Conservation (phyloP, 2,888 invertebrate genomes). For the Lithodes maja region DNA sequence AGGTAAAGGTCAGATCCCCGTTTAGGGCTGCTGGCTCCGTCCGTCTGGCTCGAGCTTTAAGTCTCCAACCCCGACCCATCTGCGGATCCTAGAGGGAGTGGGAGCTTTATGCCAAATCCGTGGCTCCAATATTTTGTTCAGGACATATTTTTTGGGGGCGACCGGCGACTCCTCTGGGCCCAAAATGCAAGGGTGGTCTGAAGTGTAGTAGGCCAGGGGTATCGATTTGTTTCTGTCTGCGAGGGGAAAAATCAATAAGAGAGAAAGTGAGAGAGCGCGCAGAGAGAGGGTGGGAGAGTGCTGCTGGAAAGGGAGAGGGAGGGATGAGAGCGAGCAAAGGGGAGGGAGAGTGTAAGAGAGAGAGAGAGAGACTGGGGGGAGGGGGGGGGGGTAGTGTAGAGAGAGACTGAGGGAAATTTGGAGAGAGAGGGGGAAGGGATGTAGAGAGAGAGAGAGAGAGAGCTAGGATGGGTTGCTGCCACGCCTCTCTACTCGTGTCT, state of each 20-base stretch:
- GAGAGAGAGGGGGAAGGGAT: conserved; percentile 11
- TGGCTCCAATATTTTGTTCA: too few relatives aligned
- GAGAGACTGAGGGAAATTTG: neutral
- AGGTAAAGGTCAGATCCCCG: conserved; percentile 29
- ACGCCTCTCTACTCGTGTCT: conserved; percentile 41
- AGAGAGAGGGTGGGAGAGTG: conserved; percentile 5
- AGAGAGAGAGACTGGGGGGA: conserved; percentile 16
- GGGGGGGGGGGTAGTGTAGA: neutral
- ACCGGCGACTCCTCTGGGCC: neutral
- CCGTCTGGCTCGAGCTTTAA: conserved; percentile 26
- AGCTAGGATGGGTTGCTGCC: conserved; percentile 22
- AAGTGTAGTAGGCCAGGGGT: conserved; percentile 28
- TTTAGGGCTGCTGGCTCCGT: conserved; percentile 12
- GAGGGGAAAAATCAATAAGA: conserved; percentile 41
- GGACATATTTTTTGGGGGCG: too few relatives aligned
- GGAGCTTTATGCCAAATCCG: too few relatives aligned
- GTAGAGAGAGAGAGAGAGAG: neutral
- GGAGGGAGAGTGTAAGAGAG: neutral
- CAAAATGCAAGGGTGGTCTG: conserved; percentile 10
- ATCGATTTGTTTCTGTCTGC: conserved; percentile 58
- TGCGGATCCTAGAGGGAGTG: neutral
- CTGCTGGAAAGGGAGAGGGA: neutral
- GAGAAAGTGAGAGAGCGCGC: conserved; percentile 43
- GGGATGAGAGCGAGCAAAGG: neutral
- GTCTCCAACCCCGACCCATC: neutral